Conservation (phyloP, 1,140 invertebrate species). For the Achroia grisella region DNA sequence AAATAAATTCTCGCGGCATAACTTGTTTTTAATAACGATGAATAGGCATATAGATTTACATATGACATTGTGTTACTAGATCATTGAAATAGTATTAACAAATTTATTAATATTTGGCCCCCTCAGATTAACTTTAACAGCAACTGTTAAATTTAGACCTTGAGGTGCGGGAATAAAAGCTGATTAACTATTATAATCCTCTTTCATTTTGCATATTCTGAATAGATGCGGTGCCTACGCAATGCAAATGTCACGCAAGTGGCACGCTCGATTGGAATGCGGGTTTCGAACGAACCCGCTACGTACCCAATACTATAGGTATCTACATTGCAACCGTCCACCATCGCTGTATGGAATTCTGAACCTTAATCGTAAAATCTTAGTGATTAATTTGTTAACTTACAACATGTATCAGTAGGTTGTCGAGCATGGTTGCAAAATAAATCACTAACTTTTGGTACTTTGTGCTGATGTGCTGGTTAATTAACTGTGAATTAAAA, state of each 20-base stretch:
- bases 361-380: background rate
- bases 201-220: constrained; percentile 29
- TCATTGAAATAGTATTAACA: no score
- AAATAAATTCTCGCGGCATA: no score
- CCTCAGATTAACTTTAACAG: no score
- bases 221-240: constrained; percentile 17
- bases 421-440: constrained; percentile 19
- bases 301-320: constrained; percentile 36
- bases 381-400: background rate
- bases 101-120: no score
- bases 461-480: background rate
- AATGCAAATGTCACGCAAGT: constrained; percentile 56
- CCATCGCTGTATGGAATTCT: background rate
- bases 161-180: constrained; percentile 15
- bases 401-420: background rate
- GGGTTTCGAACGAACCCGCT: constrained; percentile 37
- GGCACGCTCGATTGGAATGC: constrained; percentile 47
- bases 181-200: constrained; percentile 13
- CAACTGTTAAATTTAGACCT: constrained; percentile 16
- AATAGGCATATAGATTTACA: no score
- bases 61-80: no score
- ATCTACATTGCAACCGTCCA: background rate
- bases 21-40: no score
- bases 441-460: constrained; percentile 33
- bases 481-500: no score